Percentiles rank a stretch among this genome's conserved stretches.
phyloP scores from a whole-genome alignment of 1,140 invertebrate species.

The Thalassaphorura encarpata region DNA sequence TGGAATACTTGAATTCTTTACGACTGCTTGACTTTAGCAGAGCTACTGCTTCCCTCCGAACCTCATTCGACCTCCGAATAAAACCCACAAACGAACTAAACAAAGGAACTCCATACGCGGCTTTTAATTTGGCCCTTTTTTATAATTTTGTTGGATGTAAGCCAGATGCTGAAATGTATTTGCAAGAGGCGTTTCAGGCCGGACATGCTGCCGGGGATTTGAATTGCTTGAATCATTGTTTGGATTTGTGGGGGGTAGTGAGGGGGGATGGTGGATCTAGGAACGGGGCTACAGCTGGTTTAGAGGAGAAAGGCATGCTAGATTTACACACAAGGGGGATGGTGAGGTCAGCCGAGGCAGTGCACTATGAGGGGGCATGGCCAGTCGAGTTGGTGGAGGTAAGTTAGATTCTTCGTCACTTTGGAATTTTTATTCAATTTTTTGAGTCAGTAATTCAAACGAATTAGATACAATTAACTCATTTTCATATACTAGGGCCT shows the following conservation, averaged over 20 bases:
- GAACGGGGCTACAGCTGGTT: constrained; percentile 19
- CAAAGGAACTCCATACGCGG: constrained; percentile 72
- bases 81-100: constrained; percentile 50
- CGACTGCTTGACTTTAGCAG: constrained; percentile 74
- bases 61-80: constrained; percentile 41
- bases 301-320: no score
- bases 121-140: constrained; percentile 75
- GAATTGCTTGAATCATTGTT: constrained; percentile 56
- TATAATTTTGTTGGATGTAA: constrained; percentile 77
- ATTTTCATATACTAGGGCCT: no score
- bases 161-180: constrained; percentile 62
- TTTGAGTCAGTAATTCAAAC: no score
- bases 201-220: constrained; percentile 80
- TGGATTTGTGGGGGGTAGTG: constrained; percentile 31
- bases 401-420: no score
- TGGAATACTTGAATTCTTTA: constrained; percentile 81
- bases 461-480: no score
- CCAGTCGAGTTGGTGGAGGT: no score
- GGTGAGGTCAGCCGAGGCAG: no score
- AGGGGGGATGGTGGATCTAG: no score
- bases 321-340: no score
- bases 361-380: no score
- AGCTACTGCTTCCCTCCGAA: constrained; percentile 74
- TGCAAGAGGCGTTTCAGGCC: constrained; percentile 72
- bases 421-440: no score